phyloP scores from a whole-genome alignment of 2,113 vertebrate species.

The Thamnaconus septentrionalis region DNA sequence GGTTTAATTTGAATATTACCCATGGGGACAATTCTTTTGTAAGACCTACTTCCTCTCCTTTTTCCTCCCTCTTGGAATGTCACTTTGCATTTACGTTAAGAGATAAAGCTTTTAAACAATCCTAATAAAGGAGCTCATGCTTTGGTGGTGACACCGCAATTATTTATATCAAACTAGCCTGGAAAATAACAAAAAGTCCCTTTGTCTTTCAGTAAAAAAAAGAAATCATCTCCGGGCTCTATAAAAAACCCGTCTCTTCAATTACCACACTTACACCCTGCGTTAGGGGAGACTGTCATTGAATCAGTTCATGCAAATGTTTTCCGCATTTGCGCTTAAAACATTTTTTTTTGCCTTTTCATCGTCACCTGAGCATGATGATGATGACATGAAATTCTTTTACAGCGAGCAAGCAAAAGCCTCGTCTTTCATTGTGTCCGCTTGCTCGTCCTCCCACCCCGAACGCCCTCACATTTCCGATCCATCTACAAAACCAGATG shows the following conservation, averaged over 20 bases:
- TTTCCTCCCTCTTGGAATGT: conserved; percentile 58
- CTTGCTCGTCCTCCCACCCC: conserved; percentile 13
- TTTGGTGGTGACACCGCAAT: conserved; percentile 41
- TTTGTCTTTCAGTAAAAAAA: conserved; percentile 17
- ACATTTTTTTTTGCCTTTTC: neutral
- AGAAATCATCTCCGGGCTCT: conserved; percentile 34
- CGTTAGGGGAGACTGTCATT: conserved; percentile 19
- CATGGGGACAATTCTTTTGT: conserved; percentile 64
- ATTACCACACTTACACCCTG: conserved; percentile 26
- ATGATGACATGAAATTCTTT: conserved; percentile 43
- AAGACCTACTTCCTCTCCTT: conserved; percentile 34
- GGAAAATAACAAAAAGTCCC: conserved; percentile 3
- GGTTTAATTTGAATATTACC: conserved; percentile 66
- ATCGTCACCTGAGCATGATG: neutral
- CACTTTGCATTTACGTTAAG: conserved; percentile 63
- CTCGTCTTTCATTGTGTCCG: conserved; percentile 41
- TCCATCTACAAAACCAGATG: conserved; percentile 35
- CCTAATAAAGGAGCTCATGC: conserved; percentile 49
- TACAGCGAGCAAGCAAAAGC: conserved; percentile 18
- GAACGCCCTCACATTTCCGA: conserved; percentile 35
- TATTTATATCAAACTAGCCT: conserved; percentile 63
- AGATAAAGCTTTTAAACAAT: conserved; percentile 57
- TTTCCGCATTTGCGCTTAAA: conserved; percentile 42
- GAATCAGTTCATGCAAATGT: conserved; percentile 40
- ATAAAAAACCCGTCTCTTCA: conserved; percentile 29